Evolutionary conservation across 2,797 vertebrate genomes (phyloP).

Genomic region (Orestias chungarensis): DNA sequence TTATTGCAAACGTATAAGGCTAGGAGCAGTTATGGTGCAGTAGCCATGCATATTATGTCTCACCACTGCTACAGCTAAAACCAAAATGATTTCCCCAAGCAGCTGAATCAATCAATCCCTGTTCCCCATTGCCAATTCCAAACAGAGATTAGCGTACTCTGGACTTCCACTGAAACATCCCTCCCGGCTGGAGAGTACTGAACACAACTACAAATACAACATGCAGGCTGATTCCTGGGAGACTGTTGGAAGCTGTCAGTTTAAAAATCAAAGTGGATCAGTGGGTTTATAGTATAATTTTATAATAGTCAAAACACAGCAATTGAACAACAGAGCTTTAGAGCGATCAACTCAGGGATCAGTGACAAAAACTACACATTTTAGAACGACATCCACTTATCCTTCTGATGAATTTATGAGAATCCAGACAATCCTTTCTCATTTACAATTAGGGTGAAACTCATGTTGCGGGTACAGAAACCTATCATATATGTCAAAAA

Average conservation of each 20-base stretch:
- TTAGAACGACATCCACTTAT: no score
- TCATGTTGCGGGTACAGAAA: slow-evolving; percentile 1
- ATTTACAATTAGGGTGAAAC: neutral
- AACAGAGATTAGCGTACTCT: neutral
- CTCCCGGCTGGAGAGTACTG: neutral
- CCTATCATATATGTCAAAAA: neutral
- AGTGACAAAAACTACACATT: neutral
- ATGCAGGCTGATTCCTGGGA: no score
- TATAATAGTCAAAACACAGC: neutral
- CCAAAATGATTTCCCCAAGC: no score
- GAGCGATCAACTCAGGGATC: neutral
- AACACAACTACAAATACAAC: no score
- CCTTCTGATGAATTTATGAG: neutral
- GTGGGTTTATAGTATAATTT: neutral
- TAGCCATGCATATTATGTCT: no score
- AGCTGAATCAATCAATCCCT: neutral
- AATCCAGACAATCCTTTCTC: neutral
- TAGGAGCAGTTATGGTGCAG: no score
- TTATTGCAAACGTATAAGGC: neutral
- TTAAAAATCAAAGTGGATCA: no score
- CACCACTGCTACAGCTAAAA: no score
- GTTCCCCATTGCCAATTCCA: neutral
- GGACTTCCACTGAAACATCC: neutral
- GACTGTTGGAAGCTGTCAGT: no score
- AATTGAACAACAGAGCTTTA: neutral